A percentile compares a stretch with the other conserved stretches of the same genome.
Evolutionary conservation across 2,888 invertebrate species (phyloP).

Genomic region (Achlya flavicornis): DNA sequence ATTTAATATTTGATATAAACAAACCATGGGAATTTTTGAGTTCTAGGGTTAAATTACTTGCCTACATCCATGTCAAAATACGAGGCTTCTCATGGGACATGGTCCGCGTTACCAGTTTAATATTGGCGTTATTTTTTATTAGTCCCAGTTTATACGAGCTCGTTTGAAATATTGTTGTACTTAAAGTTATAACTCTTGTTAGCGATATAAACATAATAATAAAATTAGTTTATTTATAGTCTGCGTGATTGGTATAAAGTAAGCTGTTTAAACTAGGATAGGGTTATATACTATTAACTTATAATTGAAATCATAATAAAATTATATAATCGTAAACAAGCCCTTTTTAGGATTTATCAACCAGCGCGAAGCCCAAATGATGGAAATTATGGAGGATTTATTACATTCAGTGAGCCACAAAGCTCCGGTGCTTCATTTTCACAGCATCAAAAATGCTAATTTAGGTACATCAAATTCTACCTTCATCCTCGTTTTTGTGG

Average conservation of each 20-base stretch:
- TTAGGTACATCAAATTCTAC: constrained; percentile 64
- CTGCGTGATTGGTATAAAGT: too few relatives aligned
- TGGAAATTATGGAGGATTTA: constrained; percentile 40
- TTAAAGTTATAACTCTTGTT: constrained; percentile 31
- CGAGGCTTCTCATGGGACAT: constrained; percentile 46
- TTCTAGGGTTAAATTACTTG: constrained; percentile 45
- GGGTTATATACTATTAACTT: not conserved
- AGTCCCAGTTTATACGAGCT: constrained; percentile 46
- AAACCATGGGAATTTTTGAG: constrained; percentile 23
- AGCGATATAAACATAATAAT: constrained; percentile 30
- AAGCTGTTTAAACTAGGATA: not conserved
- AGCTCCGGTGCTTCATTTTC: constrained; percentile 53
- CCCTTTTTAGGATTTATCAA: constrained; percentile 13
- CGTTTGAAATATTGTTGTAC: constrained; percentile 37
- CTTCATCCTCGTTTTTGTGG: constrained; percentile 59
- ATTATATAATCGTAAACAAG: constrained; percentile 10
- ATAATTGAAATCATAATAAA: constrained; percentile 12
- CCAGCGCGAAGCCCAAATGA: constrained; percentile 21
- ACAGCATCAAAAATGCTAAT: constrained; percentile 73
- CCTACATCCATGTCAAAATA: constrained; percentile 40
- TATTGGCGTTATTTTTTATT: constrained; percentile 68
- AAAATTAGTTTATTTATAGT: not conserved
- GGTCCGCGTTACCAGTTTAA: constrained; percentile 54
- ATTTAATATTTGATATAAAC: constrained; percentile 29
- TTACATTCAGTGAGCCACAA: constrained; percentile 26